Conservation (phyloP, 2,113 vertebrate genomes). For the Xyrauchen texanus region DNA sequence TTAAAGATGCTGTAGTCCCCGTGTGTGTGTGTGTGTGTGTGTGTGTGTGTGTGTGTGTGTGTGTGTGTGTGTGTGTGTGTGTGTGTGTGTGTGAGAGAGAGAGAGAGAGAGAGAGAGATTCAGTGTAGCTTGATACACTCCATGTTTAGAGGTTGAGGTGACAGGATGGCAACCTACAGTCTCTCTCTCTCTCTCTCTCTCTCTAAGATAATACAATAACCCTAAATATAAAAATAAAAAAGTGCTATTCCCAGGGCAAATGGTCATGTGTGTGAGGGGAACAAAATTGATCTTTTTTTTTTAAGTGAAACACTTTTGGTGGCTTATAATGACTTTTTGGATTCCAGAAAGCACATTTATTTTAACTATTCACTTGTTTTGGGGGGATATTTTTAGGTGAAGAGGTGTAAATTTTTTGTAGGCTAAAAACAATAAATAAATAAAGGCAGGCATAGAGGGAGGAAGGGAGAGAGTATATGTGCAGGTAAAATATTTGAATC, state of each 20-base stretch:
- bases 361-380: slow-evolving; percentile 10
- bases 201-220: slow-evolving; percentile 50
- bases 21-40: too few relatives aligned
- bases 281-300: slow-evolving; percentile 73
- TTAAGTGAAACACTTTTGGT: slow-evolving; percentile 71
- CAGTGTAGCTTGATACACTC: slow-evolving; percentile 47
- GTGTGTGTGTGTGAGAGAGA: slow-evolving; percentile 42
- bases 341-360: slow-evolving; percentile 26
- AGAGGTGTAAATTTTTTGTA: not conserved
- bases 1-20: slow-evolving; percentile 3
- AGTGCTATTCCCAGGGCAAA: slow-evolving; percentile 67
- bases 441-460: not conserved
- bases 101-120: slow-evolving; percentile 42
- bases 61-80: too few relatives aligned
- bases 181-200: slow-evolving; percentile 48
- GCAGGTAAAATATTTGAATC: slow-evolving; percentile 24
- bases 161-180: slow-evolving; percentile 48
- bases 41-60: too few relatives aligned
- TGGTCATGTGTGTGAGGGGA: slow-evolving; percentile 67
- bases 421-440: slow-evolving; percentile 12
- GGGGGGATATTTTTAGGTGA: not conserved
- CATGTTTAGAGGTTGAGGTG: slow-evolving; percentile 53
- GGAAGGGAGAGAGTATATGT: not conserved
- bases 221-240: slow-evolving; percentile 37
- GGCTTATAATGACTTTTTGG: slow-evolving; percentile 59